Percentiles rank a stretch among this genome's conserved stretches.
Conservation (phyloP, 2,888 invertebrate species). For the Aspidiotus destructor region DNA sequence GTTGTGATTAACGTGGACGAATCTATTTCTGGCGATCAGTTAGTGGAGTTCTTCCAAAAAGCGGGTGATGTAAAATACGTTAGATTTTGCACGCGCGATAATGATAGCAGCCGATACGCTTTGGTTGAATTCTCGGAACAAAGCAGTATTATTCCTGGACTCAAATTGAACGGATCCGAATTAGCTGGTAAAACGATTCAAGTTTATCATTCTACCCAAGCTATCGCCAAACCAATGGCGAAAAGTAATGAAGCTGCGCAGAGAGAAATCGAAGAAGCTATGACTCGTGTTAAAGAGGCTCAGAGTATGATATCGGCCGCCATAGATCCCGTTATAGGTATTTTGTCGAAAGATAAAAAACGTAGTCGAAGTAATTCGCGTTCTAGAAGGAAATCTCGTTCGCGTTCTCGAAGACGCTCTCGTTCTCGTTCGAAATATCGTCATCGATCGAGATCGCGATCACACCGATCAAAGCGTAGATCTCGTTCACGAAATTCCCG, state of each 20-base stretch:
- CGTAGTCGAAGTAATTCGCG: slow-evolving; percentile 46
- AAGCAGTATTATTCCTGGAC: slow-evolving; percentile 70
- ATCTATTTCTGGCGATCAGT: slow-evolving; percentile 61
- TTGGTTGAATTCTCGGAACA: slow-evolving; percentile 92
- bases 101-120: slow-evolving; percentile 66
- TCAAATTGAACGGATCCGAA: slow-evolving; percentile 71
- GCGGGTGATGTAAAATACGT: slow-evolving; percentile 93
- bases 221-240: slow-evolving; percentile 83
- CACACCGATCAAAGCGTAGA: slow-evolving; percentile 43
- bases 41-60: slow-evolving; percentile 77
- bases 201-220: slow-evolving; percentile 83
- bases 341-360: slow-evolving; percentile 70
- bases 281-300: slow-evolving; percentile 92
- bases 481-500: slow-evolving; percentile 33
- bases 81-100: slow-evolving; percentile 76
- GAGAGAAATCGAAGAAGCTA: slow-evolving; percentile 90
- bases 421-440: slow-evolving; percentile 43
- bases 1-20: slow-evolving; percentile 71
- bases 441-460: slow-evolving; percentile 47
- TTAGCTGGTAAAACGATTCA: slow-evolving; percentile 60
- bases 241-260: slow-evolving; percentile 93
- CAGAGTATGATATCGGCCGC: slow-evolving; percentile 90
- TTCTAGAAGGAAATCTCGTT: slow-evolving; percentile 39
- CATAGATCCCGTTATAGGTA: slow-evolving; percentile 81
- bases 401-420: slow-evolving; percentile 41